Evolutionary conservation across 2,113 vertebrate genomes (phyloP).

Genomic region (Oreocharis arfaki): DNA sequence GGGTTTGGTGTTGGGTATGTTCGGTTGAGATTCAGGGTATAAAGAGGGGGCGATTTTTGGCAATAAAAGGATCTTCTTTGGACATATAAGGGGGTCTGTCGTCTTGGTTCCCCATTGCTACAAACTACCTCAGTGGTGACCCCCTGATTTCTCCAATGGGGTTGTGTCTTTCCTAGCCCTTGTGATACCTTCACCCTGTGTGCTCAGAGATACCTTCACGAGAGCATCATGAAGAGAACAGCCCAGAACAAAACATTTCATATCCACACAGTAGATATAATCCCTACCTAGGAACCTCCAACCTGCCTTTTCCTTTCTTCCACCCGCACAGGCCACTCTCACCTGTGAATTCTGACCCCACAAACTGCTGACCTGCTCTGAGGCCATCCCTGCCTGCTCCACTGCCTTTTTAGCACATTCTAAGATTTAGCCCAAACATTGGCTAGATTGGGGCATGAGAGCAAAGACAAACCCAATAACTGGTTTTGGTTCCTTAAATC

Average conservation of each 20-base stretch:
- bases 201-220: neutral
- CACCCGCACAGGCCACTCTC: neutral
- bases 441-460: neutral
- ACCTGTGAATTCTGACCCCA: neutral
- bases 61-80: no score
- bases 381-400: neutral
- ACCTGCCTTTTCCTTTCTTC: neutral
- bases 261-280: rapidly evolving
- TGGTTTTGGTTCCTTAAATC: neutral
- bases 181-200: rapidly evolving
- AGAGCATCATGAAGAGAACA: neutral
- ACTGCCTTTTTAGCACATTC: neutral
- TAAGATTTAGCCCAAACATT: neutral
- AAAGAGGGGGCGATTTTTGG: no score
- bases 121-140: no score
- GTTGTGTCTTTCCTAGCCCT: neutral
- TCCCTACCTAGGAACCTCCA: neutral
- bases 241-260: neutral
- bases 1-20: no score
- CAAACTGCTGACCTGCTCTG: neutral
- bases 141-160: neutral
- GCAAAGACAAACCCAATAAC: neutral
- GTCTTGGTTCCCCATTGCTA: no score
- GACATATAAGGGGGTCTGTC: no score
- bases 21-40: no score